A percentile compares a stretch with the other conserved stretches of the same genome.
Conservation (phyloP, 2,888 invertebrate species). For the Cinara cedri region DNA sequence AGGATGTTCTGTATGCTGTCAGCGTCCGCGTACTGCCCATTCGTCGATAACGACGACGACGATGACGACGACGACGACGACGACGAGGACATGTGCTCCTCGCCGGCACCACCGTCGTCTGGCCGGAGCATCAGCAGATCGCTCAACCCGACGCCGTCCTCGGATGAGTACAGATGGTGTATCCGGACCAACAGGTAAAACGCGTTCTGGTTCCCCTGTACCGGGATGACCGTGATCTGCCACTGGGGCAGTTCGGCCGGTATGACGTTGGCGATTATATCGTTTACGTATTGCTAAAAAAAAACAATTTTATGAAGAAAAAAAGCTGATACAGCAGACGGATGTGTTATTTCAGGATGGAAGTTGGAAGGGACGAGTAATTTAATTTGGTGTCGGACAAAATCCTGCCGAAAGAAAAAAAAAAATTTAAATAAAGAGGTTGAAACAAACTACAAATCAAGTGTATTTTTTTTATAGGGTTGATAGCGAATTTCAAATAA, state of each 20-base stretch:
- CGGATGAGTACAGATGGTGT: slow-evolving; percentile 77
- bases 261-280: slow-evolving; percentile 78
- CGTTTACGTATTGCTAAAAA: slow-evolving; percentile 78
- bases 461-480: too few relatives aligned
- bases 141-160: slow-evolving; percentile 75
- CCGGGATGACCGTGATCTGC: slow-evolving; percentile 76
- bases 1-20: slow-evolving; percentile 58
- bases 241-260: slow-evolving; percentile 77
- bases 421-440: too few relatives aligned
- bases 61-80: not conserved
- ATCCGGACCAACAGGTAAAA: slow-evolving; percentile 76
- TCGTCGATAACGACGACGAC: not conserved
- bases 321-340: too few relatives aligned
- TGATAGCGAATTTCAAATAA: too few relatives aligned
- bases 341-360: too few relatives aligned
- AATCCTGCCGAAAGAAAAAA: too few relatives aligned
- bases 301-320: slow-evolving; percentile 58
- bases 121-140: slow-evolving; percentile 68
- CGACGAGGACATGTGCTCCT: not conserved
- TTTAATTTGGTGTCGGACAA: too few relatives aligned
- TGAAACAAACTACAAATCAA: too few relatives aligned
- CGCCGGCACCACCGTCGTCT: slow-evolving; percentile 35
- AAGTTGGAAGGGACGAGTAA: too few relatives aligned
- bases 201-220: slow-evolving; percentile 64
- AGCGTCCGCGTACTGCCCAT: slow-evolving; percentile 32